Base-by-base conservation (phyloP, 2,797 vertebrate genomes). In the Amazona ochrocephala region DNA sequence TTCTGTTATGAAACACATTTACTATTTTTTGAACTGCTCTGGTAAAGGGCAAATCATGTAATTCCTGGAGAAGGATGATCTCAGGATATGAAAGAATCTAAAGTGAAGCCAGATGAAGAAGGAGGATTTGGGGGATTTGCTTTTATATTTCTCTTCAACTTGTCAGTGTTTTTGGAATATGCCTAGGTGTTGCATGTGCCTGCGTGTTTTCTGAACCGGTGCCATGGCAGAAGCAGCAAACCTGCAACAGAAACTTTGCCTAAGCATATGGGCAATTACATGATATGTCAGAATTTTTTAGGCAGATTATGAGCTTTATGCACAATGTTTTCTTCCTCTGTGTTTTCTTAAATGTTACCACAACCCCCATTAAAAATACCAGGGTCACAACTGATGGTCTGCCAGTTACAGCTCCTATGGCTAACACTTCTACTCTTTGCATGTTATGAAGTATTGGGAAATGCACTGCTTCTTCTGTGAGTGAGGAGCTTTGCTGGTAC, bases 1-100 rank as follows among this genome's bases (percentile, higher is more conserved):
- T 89, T 93, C 73, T 78, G 32, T 90, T 93, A 87, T 88, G 89
- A 94, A 93, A 96, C 82, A 68, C 78, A 58, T 94, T 84, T 72
- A 50, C 50, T 75, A 26, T 75, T 91, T 85, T 85, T 68, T 86
- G 87, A 94, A 80, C 32, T 85, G n/a, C 62, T 88, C 84, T 85
- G 58, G 32, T 90, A 78, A 93, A 87, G 45, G 56, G 53, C 58
- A 86, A 91, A 19, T 83, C 56, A 53, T 39, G 21, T 85, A 80
- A 89, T 85, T 96, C 68, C 65, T 39, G 13, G 56, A 75, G 89
- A 93, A 89, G 68, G 75, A 78, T 81, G 84, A 94, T 66, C 70
- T 93, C 79, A 84, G 72, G 82, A 93, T 89, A 86, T 91, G 79
- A 84, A 95, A 83, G 65, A 65, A 62, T 74, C 44, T 78, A 62